Base-by-base conservation (phyloP, 2,888 invertebrate species). In the Tuberolachnus salignus region DNA sequence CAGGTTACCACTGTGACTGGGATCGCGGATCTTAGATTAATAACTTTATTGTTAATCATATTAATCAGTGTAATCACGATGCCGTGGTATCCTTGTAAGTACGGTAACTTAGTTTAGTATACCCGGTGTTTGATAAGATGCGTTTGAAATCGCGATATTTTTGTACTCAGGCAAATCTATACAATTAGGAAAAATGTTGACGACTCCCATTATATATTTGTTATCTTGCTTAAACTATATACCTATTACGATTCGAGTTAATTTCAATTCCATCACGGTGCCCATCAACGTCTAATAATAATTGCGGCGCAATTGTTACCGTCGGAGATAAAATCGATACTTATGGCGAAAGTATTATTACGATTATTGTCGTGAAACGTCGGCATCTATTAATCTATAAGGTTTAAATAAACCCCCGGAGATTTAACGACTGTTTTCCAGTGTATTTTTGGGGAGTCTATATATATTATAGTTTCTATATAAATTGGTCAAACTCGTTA, bases 401-500 rank as follows among this genome's bases (percentile, higher is more conserved):
- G n/a, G n/a, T n/a, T n/a, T n/a, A n/a, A 8, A 63, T 21, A 49
- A 72, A 71, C 46, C n/a, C 44, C 46, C 59, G 11, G 19, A 13
- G 42, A 46, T 55, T 53, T 55, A 34, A 61, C 34, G 34, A 72
- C 71, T 46, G 51, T 61, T 34, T 53, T 61, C n/a, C n/a, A n/a
- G n/a, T n/a, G n/a, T n/a, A n/a, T n/a, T n/a, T n/a, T n/a, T 59
- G 13, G 13, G 1, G 21, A 34, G 42, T 16, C 16, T 55, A 53
- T 55, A 14, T 34, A 19, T 42, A 9, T 3, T 26, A 61, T 26
- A 71, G 34, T 72, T 34, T 49, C 23, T 3, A 44, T 26, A 72
- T 67, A 2, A 14, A 51, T 73, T 73, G 72, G 49, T 26, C 61
- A 51, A 51, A 73, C 49, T 63, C 61, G 72, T 73, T 73, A 51